These are phyloP conservation scores for Theonella swinhoei DNA, from an alignment of 37 sponge, comb jelly and placozoan genomes.

Conservation along the genomic window DNA sequence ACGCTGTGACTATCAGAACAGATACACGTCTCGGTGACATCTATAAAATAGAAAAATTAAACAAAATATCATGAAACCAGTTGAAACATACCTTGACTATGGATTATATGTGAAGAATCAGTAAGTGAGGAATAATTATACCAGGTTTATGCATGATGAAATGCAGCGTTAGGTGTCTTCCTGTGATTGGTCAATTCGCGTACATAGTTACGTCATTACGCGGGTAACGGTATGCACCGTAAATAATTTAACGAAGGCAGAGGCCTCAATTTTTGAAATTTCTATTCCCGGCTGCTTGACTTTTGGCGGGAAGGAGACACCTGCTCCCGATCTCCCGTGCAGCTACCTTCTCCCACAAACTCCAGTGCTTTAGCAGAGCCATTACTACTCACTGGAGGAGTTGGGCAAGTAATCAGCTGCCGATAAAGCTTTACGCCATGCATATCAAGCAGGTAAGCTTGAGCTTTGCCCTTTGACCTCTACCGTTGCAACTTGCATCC, in stretches of 20 bases:
- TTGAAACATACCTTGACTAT: background rate
- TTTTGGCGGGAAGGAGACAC: slow-evolving; percentile 27
- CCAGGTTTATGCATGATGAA: too few species aligned
- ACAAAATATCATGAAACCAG: background rate
- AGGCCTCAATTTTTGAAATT: background rate
- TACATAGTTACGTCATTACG: too few species aligned
- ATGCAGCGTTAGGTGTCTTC: background rate
- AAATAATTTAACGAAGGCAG: background rate
- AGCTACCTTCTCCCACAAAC: background rate
- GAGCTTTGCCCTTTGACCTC: background rate
- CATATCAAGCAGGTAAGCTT: slow-evolving; percentile 61
- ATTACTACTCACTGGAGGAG: background rate
- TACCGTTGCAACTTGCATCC: too few species aligned
- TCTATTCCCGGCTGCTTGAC: background rate
- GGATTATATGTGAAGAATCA: background rate
- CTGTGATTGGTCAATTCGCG: background rate
- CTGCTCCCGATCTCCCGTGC: background rate
- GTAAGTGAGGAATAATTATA: background rate
- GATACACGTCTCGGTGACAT: too few species aligned
- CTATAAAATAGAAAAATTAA: background rate
- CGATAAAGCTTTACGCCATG: slow-evolving; percentile 11
- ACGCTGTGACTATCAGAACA: background rate
- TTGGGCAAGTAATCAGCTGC: background rate
- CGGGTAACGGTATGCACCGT: too few species aligned
- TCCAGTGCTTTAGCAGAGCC: background rate